Base-by-base conservation (phyloP, 2,797 vertebrate genomes). In the Luscinia luscinia region DNA sequence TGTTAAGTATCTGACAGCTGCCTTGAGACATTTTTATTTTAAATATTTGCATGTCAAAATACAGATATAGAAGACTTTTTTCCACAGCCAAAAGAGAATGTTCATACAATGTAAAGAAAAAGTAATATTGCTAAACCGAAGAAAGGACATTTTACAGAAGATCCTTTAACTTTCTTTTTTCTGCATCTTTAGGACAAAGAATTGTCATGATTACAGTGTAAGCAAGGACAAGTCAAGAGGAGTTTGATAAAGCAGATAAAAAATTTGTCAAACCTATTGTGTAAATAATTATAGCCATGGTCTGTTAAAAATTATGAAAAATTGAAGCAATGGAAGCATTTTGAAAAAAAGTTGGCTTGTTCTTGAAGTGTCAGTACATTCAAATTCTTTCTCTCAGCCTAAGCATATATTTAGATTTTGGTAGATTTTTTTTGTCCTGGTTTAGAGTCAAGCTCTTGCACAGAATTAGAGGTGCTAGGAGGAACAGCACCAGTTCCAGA, bases 1-100 rank as follows among this genome's bases (percentile, higher is more conserved):
- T 92, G 92, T 49, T 72, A 81, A 76, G 19, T 28, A 66, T 82
- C 30, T 84, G 84, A 92, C 58, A 90, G 77, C 43, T 87, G 80
- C 61, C 58, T n/a, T 85, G 83, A 94, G 95, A 59, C 6, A 1
- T 82, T 74, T 89, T 94, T 91, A 90, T 87, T 90, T 90, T 38
- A 87, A 87, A 46, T 91, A 92, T 93, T 86, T 94, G 41, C n/a
- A 73, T 63, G 45, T 90, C 89, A 93, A 76, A 92, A 90, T 89
- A 87, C 68, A 87, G 61, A 59, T 62, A 79, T 8, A 28, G 55
- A 58, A 81, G 36, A 40, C 8, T 78, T 61, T 94, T 89, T 93
- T 89, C 68, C 68, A 26, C 17, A 51, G n/a, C 46, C 89, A 89
- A 91, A 82, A 52, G 23, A 84, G 22, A 79, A 43, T 23, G 2